Evolutionary conservation across 2,888 invertebrate genomes (phyloP).

Genomic region (Didymodactylos carnosus): DNA sequence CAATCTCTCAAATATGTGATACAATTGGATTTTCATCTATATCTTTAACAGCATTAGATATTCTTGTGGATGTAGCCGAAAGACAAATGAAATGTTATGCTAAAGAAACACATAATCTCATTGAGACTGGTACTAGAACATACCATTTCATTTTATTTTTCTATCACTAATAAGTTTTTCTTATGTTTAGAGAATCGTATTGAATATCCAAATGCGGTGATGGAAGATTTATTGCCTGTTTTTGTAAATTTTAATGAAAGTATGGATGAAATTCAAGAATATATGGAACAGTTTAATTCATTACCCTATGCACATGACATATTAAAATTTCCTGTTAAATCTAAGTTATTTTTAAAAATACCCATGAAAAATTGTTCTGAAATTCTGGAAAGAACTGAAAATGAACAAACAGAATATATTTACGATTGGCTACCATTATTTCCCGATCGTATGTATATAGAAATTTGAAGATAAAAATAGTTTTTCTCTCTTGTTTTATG

Average conservation of each 20-base stretch:
- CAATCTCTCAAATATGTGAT: neutral
- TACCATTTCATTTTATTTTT: neutral
- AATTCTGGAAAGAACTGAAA: neutral
- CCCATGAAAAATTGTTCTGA: neutral
- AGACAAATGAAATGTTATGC: neutral
- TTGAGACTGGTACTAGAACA: no score
- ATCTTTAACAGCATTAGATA: neutral
- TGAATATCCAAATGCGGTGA: no score
- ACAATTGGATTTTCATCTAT: neutral
- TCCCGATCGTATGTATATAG: neutral
- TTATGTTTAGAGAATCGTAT: neutral
- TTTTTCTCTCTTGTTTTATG: neutral
- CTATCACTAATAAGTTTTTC: neutral
- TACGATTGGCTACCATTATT: neutral
- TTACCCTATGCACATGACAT: neutral
- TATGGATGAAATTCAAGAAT: neutral
- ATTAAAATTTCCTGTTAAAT: neutral
- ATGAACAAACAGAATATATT: neutral
- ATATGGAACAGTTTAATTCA: neutral
- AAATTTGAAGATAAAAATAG: neutral
- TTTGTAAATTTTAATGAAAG: no score
- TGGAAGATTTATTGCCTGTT: no score
- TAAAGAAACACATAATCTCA: neutral
- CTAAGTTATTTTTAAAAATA: neutral
- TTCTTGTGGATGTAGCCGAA: neutral